phyloP scores from a whole-genome alignment of 1,140 invertebrate species.

The Caerostris extrusa region DNA sequence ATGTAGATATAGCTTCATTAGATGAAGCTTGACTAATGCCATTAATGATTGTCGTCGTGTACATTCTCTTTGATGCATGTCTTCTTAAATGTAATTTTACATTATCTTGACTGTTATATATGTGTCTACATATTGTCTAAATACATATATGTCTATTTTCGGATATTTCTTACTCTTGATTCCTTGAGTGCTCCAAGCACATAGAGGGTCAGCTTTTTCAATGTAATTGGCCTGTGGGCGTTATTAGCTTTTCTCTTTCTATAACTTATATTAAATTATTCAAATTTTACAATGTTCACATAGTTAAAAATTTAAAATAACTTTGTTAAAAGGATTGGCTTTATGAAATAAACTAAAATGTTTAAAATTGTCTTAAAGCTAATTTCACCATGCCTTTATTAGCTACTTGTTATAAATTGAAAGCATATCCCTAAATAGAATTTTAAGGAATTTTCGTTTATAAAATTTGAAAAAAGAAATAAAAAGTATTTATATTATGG shows the following conservation, averaged over 20 bases:
- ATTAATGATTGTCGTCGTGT: conserved; percentile 8
- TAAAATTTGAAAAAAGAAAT: background rate
- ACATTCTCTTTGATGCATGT: conserved; percentile 22
- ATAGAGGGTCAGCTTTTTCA: conserved; percentile 13
- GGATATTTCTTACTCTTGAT: conserved; percentile 45
- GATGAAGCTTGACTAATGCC: conserved; percentile 39
- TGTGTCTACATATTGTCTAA: conserved; percentile 23
- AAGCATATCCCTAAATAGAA: background rate
- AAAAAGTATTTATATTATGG: background rate
- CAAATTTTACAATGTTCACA: background rate
- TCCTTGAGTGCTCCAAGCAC: background rate
- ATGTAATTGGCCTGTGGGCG: background rate
- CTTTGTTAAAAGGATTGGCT: background rate
- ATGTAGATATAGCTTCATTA: background rate
- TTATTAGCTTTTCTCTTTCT: background rate
- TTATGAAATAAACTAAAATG: background rate
- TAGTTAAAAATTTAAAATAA: background rate
- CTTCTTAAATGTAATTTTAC: conserved; percentile 50
- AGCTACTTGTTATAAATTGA: background rate
- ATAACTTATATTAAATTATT: background rate
- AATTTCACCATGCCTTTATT: background rate
- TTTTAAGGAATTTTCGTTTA: conserved; percentile 10
- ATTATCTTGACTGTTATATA: conserved; percentile 33
- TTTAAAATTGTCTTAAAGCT: background rate
- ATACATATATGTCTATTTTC: conserved; percentile 52